Conservation (phyloP, 1,140 invertebrate genomes). For the Neodiprion virginianus region DNA sequence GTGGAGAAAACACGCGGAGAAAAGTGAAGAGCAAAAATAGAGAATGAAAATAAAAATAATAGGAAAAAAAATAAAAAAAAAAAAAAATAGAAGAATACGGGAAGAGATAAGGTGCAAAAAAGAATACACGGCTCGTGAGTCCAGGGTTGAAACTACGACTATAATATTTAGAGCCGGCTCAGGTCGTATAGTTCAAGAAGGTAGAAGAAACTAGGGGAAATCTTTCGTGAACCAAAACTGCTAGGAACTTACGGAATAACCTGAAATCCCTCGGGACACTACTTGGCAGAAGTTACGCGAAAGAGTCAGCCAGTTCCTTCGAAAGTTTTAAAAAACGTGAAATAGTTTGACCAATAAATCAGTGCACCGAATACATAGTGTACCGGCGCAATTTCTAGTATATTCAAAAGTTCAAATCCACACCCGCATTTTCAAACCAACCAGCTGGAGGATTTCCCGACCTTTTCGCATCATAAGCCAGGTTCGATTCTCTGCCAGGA, state of each 20-base stretch:
- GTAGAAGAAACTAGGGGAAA: neutral
- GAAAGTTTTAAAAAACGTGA: conserved; percentile 5
- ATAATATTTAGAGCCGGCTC: neutral
- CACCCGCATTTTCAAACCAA: neutral
- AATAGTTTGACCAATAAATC: neutral
- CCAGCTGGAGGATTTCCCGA: neutral
- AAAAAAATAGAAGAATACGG: too few relatives aligned
- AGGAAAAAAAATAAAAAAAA: too few relatives aligned
- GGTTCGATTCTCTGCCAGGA: too few relatives aligned
- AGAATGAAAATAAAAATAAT: too few relatives aligned
- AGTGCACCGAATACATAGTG: neutral
- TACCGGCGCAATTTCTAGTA: neutral
- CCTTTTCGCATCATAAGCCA: neutral
- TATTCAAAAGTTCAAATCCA: neutral
- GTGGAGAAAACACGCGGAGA: too few relatives aligned
- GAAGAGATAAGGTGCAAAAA: neutral
- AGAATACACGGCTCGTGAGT: neutral
- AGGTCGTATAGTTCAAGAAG: conserved; percentile 5
- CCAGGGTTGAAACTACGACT: neutral
- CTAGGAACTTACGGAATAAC: neutral
- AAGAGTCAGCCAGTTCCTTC: neutral
- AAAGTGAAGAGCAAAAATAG: too few relatives aligned
- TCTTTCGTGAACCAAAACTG: neutral
- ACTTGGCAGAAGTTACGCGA: neutral
- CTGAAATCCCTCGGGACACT: neutral